Percentiles rank a stretch among this genome's conserved stretches.
phyloP scores from a whole-genome alignment of 2,888 invertebrate genomes.

The Gisinianus flammeolus region DNA sequence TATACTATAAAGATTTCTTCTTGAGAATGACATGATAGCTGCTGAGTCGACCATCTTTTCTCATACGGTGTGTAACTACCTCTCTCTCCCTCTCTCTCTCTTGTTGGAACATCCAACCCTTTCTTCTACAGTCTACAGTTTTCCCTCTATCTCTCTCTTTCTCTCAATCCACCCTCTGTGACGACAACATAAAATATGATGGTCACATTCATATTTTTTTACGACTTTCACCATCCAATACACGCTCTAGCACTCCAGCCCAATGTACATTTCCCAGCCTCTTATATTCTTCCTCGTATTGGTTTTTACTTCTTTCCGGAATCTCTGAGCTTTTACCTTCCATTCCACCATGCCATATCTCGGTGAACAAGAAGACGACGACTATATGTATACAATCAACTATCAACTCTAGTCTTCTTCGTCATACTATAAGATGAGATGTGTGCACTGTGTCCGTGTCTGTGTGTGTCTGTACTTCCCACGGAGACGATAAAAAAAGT shows the following conservation, averaged over 20 bases:
- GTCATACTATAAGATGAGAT: too few relatives aligned
- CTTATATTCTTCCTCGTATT: neutral
- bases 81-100: too few relatives aligned
- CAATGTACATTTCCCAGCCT: too few relatives aligned
- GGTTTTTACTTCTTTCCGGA: neutral
- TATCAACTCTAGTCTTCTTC: too few relatives aligned
- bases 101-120: slow-evolving; percentile 28
- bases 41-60: slow-evolving; percentile 42
- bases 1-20: neutral
- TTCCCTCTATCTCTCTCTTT: neutral
- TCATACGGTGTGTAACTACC: slow-evolving; percentile 13
- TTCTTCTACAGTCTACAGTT: neutral
- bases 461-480: too few relatives aligned
- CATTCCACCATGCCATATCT: too few relatives aligned
- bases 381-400: too few relatives aligned
- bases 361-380: slow-evolving; percentile 6
- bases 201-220: slow-evolving; percentile 48
- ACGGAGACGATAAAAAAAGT: too few relatives aligned
- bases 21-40: neutral
- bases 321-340: slow-evolving; percentile 23
- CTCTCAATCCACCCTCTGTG: neutral
- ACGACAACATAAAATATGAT: slow-evolving; percentile 47
- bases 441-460: too few relatives aligned
- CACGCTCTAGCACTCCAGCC: slow-evolving; percentile 11
- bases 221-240: slow-evolving; percentile 39